These are phyloP conservation scores for Gobionotothen gibberifrons DNA, from an alignment of 2,797 vertebrate species.

Conservation along the genomic window DNA sequence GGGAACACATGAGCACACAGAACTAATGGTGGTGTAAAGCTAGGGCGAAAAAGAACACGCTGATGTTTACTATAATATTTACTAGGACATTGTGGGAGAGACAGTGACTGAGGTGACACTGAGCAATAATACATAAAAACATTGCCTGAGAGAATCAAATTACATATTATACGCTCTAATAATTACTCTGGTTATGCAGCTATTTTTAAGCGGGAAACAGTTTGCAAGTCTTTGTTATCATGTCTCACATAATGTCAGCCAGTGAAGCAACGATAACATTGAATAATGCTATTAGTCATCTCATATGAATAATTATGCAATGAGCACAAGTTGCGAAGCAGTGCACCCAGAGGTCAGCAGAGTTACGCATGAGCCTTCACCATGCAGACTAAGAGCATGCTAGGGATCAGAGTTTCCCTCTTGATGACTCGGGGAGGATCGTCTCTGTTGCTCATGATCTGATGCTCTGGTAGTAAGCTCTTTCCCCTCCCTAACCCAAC, in stretches of 20 bases:
- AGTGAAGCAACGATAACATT: constrained; percentile 52
- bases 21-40: constrained; percentile 53
- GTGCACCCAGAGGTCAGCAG: constrained; percentile 47
- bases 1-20: constrained; percentile 34
- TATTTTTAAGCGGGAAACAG: constrained; percentile 60
- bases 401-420: constrained; percentile 54
- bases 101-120: constrained; percentile 61
- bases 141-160: constrained; percentile 75
- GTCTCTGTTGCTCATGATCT: constrained; percentile 66
- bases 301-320: constrained; percentile 53
- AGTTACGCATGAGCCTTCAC: constrained; percentile 21
- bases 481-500: constrained; percentile 25
- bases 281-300: constrained; percentile 53
- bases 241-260: constrained; percentile 40
- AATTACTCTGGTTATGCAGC: constrained; percentile 69
- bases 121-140: constrained; percentile 69
- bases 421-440: constrained; percentile 71
- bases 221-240: constrained; percentile 49
- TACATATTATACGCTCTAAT: constrained; percentile 80
- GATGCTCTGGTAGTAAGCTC: constrained; percentile 65
- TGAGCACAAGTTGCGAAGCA: constrained; percentile 32
- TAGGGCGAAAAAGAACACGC: constrained; percentile 29
- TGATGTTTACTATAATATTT: constrained; percentile 46
- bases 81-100: constrained; percentile 30
- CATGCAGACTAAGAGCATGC: constrained; percentile 25